Evolutionary conservation across 2,888 invertebrate genomes (phyloP), one percentile per base, ranked within the genome.

Genomic region (Mellilla xanthometata): DNA sequence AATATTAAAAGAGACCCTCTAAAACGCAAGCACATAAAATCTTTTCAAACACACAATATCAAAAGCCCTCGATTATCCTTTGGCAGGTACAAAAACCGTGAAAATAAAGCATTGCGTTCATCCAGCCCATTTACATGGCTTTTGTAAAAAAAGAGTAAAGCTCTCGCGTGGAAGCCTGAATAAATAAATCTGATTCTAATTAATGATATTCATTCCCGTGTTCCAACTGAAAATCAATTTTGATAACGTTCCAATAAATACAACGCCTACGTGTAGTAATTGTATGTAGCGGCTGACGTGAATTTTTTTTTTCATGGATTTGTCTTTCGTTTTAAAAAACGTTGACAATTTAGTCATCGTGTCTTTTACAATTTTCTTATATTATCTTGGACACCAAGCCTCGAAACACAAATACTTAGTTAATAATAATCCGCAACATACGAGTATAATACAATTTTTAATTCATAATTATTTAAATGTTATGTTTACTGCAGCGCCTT

Each of bases 161-260:
- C 48, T 56, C 52, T 55, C 41, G 52, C 40, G 43, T 38, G 49
- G 62, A 60, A 60, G 56, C 58, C 63, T 70, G 68, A 68, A 75
- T 68, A 77, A 75, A 76, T 70, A 72, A 70, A 68, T 66, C 63
- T 63, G 58, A 58, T 65, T 62, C 65, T 78, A 76, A 77, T 80
- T 79, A 78, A 80, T 77, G 71, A 71, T 74, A 72, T 78, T 79
- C 76, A 72, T 72, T 60, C 68, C 58, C 52, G 55, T 58, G 48
- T 58, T 54, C 63, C 60, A 62, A 56, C 56, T 64, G 61, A 68
- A 74, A 72, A 75, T 73, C 73, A 73, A 76, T 76, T 73, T 69
- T 60, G 64, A 59, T 58, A 58, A 47, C 58, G 53, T 35, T 29
- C 55, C 55, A 55, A 55, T 58, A 58, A 58, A 54, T 40, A 54